Evolutionary conservation across 2,113 vertebrate species (phyloP).

Genomic region (Sciurus niger): DNA sequence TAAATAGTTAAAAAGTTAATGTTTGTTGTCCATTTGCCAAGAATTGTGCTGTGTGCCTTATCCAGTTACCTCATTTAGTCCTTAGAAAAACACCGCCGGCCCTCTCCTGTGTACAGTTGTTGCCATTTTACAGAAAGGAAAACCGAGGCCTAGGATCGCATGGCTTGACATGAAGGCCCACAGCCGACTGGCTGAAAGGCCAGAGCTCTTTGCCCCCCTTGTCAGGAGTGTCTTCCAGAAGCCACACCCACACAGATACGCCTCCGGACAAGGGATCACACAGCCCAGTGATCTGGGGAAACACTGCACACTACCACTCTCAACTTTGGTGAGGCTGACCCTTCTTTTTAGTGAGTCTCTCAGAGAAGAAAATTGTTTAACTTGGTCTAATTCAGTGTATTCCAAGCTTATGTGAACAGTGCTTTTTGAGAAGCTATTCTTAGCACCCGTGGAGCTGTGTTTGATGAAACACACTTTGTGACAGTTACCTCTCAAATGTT

Average conservation of each 20-base stretch:
- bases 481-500: background rate
- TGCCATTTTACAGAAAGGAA: background rate
- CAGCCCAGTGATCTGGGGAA: background rate
- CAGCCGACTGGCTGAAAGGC: background rate
- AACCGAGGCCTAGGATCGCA: background rate
- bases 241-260: background rate
- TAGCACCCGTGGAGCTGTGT: background rate
- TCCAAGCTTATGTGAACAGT: background rate
- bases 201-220: background rate
- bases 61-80: background rate
- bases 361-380: background rate
- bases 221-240: background rate
- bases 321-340: background rate
- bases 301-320: background rate
- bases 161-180: background rate
- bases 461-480: background rate
- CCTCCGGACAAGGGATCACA: background rate
- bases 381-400: slow-evolving; percentile 25
- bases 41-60: background rate
- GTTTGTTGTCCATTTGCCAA: background rate
- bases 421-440: background rate
- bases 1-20: rapidly evolving
- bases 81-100: background rate
- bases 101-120: background rate
- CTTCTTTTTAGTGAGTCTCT: background rate